Evolutionary conservation across 2,888 invertebrate species (phyloP), one percentile per base, ranked within the genome.

Genomic region (Hyposoter dolosus): DNA sequence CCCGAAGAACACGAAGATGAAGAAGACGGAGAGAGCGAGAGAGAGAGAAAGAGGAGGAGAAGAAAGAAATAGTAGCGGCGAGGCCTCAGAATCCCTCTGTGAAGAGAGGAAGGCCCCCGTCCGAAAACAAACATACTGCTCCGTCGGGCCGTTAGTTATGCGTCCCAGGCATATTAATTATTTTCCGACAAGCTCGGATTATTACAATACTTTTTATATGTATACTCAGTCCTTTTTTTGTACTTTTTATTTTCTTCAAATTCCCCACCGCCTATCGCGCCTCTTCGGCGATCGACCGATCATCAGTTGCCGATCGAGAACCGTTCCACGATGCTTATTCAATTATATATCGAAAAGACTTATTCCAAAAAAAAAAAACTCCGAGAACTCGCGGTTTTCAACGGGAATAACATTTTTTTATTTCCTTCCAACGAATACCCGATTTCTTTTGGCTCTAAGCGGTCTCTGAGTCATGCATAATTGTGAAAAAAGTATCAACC

Each of bases 151-250:
- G 92, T 93, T 93, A 93, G 92, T 93, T 93, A 93, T 93, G 91
- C 92, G 92, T 91, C 90, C 91, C 89, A 90, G 92, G 93, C 93
- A 93, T 93, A 93, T 93, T 93, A 93, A 93, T 93, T 93, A 93
- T 93, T 93, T 92, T 90, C 90, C 90, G 91, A 90, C 90, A 88
- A 90, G 89, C 88, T 87, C 87, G 88, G 88, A 82, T 90, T 89
- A 89, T 89, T 88, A 88, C 74, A 86, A 85, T 83, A 66, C 79
- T 78, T 82, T 56, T 68, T 87, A 78, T 74, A 60, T 66, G 45
- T 56, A 66, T 68, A 35, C 60, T 28, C 12, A 53, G n/a, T 10
- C 12, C 69, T 68, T 76, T 79, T 65, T 79, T 56, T 77, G 9
- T 53, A 50, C 66, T 75, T 82, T 45, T 78, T 68, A 72, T 82